Evolutionary conservation across 2,888 invertebrate genomes (phyloP), one percentile per base, ranked within the genome.

Genomic region (Eupeodes latifasciatus): DNA sequence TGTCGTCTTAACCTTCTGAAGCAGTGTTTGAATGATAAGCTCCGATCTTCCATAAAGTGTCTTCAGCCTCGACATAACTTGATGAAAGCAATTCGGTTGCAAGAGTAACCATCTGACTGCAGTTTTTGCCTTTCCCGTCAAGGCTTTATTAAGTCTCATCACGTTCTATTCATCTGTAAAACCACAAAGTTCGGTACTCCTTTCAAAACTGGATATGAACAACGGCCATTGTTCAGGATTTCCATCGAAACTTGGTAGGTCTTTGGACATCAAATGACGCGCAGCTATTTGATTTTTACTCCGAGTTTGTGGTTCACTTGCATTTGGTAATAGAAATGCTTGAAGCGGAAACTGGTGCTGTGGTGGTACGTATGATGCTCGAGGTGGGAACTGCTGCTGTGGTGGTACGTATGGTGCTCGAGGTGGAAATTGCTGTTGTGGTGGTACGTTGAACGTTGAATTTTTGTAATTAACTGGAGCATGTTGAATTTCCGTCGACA

Each of bases 261-360:
- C 61, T 61, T 61, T 36, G 14, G 36, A 36, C 61, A 61, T 61
- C 14, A 61, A 36, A 61, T 61, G 61, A 36, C 61, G 59, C 2
- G 59, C 59, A 11, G 59, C 59, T 27, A 27, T 59, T 36, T 78
- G 61, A 47, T 27, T 59, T 19, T 64, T 78, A 4, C n/a, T 59
- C 10, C 27, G 59, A 14, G 10, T 34, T 5, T 4, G 12, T 34
- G 27, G 12, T 6, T 59, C 16, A 11, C 9, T 34, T 59, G 1
- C 59, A 59, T 44, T 6, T 4, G 11, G 59, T 59, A 34, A 3
- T 14, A 9, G 9, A n/a, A n/a, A 49, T 47, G 49, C n/a, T 27
- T 19, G 27, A 27, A 27, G 47, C 1, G 11, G 6, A 2, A 27
- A 27, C 27, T 14, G 47, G 5, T 66, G 66, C 64, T 16, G 64